These are phyloP conservation scores for Odocoileus hemionus DNA, from an alignment of 2,113 vertebrate genomes.

Conservation along the genomic window DNA sequence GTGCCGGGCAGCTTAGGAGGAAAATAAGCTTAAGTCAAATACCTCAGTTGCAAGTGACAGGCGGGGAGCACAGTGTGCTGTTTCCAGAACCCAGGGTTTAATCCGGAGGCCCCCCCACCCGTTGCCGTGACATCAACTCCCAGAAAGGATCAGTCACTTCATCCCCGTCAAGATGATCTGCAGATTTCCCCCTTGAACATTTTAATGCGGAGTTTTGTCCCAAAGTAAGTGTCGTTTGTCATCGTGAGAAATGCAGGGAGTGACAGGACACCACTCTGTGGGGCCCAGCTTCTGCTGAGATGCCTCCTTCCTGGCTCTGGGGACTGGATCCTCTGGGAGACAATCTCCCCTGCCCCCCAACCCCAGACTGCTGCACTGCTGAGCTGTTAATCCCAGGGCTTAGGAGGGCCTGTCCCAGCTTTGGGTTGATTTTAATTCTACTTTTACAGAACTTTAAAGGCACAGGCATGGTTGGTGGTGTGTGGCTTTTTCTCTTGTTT, in stretches of 20 bases:
- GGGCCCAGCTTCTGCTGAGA: neutral
- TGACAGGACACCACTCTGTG: neutral
- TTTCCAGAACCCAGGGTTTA: neutral
- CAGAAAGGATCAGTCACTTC: conserved; percentile 19
- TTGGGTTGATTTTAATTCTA: neutral
- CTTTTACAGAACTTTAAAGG: neutral
- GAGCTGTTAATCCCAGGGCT: neutral
- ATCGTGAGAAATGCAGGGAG: neutral
- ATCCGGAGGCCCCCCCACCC: neutral
- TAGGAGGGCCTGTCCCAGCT: neutral
- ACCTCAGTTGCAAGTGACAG: conserved; percentile 39
- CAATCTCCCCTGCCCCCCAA: neutral
- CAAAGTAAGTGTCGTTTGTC: neutral
- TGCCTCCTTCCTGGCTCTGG: neutral
- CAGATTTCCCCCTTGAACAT: neutral
- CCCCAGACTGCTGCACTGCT: neutral
- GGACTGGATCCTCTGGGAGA: neutral
- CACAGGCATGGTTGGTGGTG: fast-evolving
- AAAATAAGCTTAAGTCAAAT: conserved; percentile 43
- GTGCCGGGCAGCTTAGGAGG: conserved; percentile 40
- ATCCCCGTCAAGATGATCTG: neutral
- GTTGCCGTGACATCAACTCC: neutral
- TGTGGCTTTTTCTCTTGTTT: neutral
- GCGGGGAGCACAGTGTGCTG: neutral
- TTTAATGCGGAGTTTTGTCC: conserved; percentile 30